phyloP scores from a whole-genome alignment of 1,140 invertebrate species.

The Heliothis subflexa region DNA sequence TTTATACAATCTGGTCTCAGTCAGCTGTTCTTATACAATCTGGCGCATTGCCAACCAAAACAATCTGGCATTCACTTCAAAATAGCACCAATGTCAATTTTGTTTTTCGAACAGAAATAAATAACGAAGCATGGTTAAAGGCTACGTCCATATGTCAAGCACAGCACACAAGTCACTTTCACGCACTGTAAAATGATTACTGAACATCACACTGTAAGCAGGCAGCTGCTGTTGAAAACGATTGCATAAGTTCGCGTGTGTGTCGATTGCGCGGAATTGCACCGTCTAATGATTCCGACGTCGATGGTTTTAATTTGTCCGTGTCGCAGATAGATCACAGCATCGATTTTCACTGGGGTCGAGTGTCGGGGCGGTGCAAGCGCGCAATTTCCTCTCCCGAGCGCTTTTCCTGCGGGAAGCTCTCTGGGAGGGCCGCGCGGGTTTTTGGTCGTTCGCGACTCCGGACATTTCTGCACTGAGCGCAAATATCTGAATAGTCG shows the following conservation, averaged over 20 bases:
- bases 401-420: conserved; percentile 52
- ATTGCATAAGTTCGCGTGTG: conserved; percentile 75
- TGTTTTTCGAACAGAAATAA: conserved; percentile 79
- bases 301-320: conserved; percentile 60
- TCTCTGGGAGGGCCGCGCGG: conserved; percentile 58
- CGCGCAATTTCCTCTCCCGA: conserved; percentile 52
- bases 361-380: conserved; percentile 37
- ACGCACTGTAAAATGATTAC: conserved; percentile 65
- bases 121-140: conserved; percentile 50
- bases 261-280: conserved; percentile 70
- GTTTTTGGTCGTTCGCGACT: conserved; percentile 73
- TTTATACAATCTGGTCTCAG: conserved; percentile 76
- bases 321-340: conserved; percentile 47
- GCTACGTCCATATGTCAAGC: conserved; percentile 32
- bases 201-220: conserved; percentile 69
- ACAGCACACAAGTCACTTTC: conserved; percentile 56
- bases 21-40: conserved; percentile 75
- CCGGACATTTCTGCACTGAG: conserved; percentile 83
- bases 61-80: conserved; percentile 78
- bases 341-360: conserved; percentile 45
- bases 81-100: conserved; percentile 84
- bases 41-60: conserved; percentile 77
- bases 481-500: conserved; percentile 81
- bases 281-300: conserved; percentile 69
- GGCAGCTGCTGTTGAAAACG: conserved; percentile 66